Evolutionary conservation across 2,888 invertebrate species (phyloP), one percentile per base, ranked within the genome.

Genomic region (Chrysolina haemoptera): DNA sequence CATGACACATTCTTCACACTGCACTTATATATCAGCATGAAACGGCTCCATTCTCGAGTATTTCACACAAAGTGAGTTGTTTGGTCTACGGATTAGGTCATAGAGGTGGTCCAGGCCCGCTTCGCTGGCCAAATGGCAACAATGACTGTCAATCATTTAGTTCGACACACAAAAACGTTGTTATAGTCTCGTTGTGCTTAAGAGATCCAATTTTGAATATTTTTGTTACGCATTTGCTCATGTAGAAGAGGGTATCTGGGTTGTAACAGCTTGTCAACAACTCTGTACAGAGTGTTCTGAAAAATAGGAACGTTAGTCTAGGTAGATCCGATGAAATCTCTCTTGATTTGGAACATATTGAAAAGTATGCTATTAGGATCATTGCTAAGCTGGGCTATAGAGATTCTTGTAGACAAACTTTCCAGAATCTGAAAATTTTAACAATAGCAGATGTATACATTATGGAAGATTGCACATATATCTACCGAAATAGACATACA

Each of bases 11-110:
- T 59, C 5, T n/a, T 8, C 22, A 22, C 35, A 27, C n/a, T 22
- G 20, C 46, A 67, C 73, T 73, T 68, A 67, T 10, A 71, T 71
- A 53, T 65, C n/a, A 73, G 65, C 20, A 35, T 73, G 76, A 63
- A 55, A 76, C 63, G 40, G 16, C 43, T 20, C 43, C 62, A 66
- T 69, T 70, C 46, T 70, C 68, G 73, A 69, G 71, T 71, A 70
- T 73, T 73, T 50, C 73, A 73, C 73, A 76, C 68, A 73, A 68
- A 71, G 62, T 70, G 65, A 73, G 73, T 59, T 71, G 76, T 76
- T 73, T 73, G 65, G 67, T 71, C 63, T 76, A 22, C 69, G 76
- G 73, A 71, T 76, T 76, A 73, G 53, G 68, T 50, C 50, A 73
- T 73, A 68, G 66, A 48, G 67, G 68, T 73, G 76, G 73, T 69